phyloP scores from a whole-genome alignment of 2,113 vertebrate species.

The Andinoacara biseriatus region DNA sequence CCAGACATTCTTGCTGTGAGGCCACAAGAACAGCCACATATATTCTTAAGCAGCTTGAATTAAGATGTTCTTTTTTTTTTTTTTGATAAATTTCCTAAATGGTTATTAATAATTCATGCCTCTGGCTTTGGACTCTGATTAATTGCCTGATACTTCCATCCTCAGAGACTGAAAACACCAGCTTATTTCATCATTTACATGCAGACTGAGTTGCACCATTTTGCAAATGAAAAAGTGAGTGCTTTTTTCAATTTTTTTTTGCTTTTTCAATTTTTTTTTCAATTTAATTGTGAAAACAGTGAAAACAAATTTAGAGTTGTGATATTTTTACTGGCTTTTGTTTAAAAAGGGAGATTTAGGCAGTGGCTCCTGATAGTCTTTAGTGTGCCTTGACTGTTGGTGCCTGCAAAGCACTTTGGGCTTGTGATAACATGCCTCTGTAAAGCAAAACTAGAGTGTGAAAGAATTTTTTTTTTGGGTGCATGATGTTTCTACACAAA shows the following conservation, averaged over 20 bases:
- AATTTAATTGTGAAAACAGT: background rate
- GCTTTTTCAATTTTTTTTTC: too few relatives aligned
- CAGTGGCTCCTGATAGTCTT: background rate
- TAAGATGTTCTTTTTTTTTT: background rate
- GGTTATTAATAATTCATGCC: background rate
- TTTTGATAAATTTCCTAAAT: background rate
- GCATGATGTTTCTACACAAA: background rate
- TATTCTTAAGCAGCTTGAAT: background rate
- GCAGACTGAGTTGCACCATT: background rate
- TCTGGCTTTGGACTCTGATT: background rate
- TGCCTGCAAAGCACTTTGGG: background rate
- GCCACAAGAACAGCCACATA: background rate
- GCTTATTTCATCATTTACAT: background rate
- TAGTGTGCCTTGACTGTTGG: constrained; percentile 12
- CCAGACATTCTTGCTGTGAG: too few relatives aligned
- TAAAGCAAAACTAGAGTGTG: background rate
- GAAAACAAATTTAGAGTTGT: background rate
- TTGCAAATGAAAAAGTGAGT: too few relatives aligned
- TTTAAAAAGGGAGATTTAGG: background rate
- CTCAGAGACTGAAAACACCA: background rate
- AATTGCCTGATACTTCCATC: background rate
- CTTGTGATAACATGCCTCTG: constrained; percentile 20
- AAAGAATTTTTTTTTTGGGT: background rate
- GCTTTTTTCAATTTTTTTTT: too few relatives aligned
- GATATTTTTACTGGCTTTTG: background rate